Percentiles rank a stretch among this genome's conserved stretches.
These are phyloP conservation scores for Lemur catta DNA, from an alignment of 2,797 vertebrate species.

Conservation along the genomic window DNA sequence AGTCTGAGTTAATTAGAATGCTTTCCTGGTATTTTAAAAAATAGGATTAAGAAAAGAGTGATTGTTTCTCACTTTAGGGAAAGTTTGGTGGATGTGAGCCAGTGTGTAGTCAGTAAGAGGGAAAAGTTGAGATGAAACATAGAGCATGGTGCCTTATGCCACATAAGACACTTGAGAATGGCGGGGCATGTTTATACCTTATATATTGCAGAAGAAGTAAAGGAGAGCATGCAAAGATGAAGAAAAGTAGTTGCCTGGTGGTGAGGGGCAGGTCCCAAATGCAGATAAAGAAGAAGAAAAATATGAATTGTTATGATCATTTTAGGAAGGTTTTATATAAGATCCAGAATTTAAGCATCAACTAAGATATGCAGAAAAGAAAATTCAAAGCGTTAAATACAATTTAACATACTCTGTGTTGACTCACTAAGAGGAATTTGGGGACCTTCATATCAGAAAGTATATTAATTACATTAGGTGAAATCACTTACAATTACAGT, in stretches of 20 bases:
- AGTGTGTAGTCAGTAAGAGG: not conserved
- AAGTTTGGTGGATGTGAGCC: not conserved
- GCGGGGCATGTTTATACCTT: not conserved
- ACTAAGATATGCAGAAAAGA: not conserved
- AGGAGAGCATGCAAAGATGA: not conserved
- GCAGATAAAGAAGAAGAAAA: not conserved
- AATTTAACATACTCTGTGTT: not conserved
- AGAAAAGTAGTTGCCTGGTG: not conserved
- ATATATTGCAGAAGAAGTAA: not conserved
- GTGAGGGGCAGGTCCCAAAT: not conserved
- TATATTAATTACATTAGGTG: not conserved
- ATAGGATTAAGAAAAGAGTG: not conserved
- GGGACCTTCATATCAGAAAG: not conserved
- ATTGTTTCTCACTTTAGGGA: not conserved
- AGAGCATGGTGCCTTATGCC: not conserved
- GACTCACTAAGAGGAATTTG: not conserved
- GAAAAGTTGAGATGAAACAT: not conserved
- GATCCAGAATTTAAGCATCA: not conserved
- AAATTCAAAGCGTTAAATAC: not conserved
- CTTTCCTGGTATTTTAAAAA: not conserved
- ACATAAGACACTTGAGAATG: not conserved
- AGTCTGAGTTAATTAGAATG: not conserved
- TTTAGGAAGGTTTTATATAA: not conserved
- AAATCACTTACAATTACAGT: not conserved
- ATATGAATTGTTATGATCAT: not conserved